phyloP scores from a whole-genome alignment of 2,888 invertebrate species.

The Perizoma affinitatum region DNA sequence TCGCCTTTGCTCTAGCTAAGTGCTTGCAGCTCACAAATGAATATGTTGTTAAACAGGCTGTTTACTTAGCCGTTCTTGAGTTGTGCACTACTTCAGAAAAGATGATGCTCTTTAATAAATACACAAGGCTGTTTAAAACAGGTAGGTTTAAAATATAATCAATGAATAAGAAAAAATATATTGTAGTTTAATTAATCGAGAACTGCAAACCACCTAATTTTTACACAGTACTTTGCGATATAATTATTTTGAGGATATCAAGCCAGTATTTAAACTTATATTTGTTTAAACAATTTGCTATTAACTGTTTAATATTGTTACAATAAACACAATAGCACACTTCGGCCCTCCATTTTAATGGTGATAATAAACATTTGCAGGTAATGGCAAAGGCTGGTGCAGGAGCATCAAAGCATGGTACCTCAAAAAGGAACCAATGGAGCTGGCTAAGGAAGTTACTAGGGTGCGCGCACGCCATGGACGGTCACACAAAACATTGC shows the following conservation, averaged over 20 bases:
- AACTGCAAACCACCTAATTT: too few relatives aligned
- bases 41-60: slow-evolving; percentile 73
- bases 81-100: slow-evolving; percentile 86
- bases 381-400: slow-evolving; percentile 86
- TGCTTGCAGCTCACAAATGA: slow-evolving; percentile 72
- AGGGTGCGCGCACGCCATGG: slow-evolving; percentile 86
- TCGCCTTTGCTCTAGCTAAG: slow-evolving; percentile 86
- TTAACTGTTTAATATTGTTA: too few relatives aligned
- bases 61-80: slow-evolving; percentile 79
- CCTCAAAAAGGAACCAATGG: slow-evolving; percentile 81
- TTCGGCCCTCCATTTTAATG: too few relatives aligned
- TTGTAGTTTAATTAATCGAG: too few relatives aligned
- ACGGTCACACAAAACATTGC: slow-evolving; percentile 89
- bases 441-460: slow-evolving; percentile 86
- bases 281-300: too few relatives aligned
- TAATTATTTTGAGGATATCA: too few relatives aligned
- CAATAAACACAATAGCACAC: too few relatives aligned
- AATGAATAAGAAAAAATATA: too few relatives aligned
- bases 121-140: slow-evolving; percentile 78
- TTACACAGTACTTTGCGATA: too few relatives aligned
- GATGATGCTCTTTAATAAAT: slow-evolving; percentile 86
- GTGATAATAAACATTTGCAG: slow-evolving; percentile 41
- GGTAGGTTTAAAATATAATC: slow-evolving; percentile 46
- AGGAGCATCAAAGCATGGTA: slow-evolving; percentile 87
- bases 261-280: too few relatives aligned